A percentile compares a stretch with the other conserved stretches of the same genome.
These are phyloP conservation scores for Cichladusa arquata DNA, from an alignment of 2,113 vertebrate genomes.

Conservation along the genomic window DNA sequence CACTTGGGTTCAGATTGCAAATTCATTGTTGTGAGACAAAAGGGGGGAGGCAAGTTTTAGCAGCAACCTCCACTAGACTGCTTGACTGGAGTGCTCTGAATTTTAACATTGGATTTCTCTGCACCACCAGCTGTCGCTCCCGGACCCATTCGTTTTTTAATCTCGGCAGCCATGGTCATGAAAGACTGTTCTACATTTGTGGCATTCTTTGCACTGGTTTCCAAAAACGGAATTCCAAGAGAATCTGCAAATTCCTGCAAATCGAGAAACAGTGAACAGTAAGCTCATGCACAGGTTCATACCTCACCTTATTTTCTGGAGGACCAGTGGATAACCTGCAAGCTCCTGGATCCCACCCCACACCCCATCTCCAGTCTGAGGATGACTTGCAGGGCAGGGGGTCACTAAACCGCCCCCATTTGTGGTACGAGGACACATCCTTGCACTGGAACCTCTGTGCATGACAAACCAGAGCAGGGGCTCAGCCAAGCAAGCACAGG, in stretches of 20 bases:
- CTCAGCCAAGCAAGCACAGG: accelerated
- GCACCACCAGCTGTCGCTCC: constrained; percentile 87
- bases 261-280: background rate
- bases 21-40: constrained; percentile 83
- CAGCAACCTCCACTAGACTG: constrained; percentile 94
- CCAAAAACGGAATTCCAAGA: constrained; percentile 94
- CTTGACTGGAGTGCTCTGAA: constrained; percentile 98
- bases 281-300: background rate
- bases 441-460: background rate
- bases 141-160: constrained; percentile 97
- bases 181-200: constrained; percentile 99
- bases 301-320: background rate
- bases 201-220: constrained; percentile 97
- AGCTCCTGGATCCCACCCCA: background rate
- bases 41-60: constrained; percentile 77
- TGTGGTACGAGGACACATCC: too few species aligned
- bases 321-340: accelerated
- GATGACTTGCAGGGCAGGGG: accelerated
- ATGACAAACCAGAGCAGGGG: accelerated
- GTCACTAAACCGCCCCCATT: accelerated
- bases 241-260: constrained; percentile 94
- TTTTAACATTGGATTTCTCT: constrained; percentile 96
- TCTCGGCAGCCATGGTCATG: constrained; percentile 99
- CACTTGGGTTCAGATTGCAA: constrained; percentile 85
- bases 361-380: background rate